Conservation (phyloP, 2,113 vertebrate species). For the Bufo gargarizans region DNA sequence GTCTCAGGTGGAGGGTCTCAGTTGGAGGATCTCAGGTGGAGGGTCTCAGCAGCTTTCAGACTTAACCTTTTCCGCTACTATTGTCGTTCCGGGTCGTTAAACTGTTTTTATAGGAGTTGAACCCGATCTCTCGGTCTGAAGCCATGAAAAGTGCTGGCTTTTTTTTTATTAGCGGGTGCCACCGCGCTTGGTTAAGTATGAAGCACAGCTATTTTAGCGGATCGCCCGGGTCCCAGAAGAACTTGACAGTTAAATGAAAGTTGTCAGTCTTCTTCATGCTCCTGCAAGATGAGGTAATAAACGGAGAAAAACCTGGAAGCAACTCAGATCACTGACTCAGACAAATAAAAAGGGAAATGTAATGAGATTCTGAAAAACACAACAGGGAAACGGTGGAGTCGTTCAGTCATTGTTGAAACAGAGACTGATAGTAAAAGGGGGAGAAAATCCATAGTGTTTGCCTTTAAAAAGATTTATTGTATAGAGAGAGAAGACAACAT, state of each 20-base stretch:
- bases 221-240: constrained; percentile 47
- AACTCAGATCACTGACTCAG: constrained; percentile 45
- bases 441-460: constrained; percentile 48
- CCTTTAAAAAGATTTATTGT: neutral
- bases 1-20: no score
- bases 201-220: constrained; percentile 49
- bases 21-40: neutral
- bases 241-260: constrained; percentile 56
- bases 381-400: neutral
- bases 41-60: constrained; percentile 25
- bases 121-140: constrained; percentile 49
- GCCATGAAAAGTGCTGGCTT: constrained; percentile 48
- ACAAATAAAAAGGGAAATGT: constrained; percentile 48
- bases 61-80: constrained; percentile 48
- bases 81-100: constrained; percentile 56
- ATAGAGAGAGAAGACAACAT: constrained; percentile 20
- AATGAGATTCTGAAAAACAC: constrained; percentile 50
- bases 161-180: constrained; percentile 47
- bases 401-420: constrained; percentile 42
- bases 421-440: constrained; percentile 30
- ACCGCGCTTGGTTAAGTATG: constrained; percentile 58
- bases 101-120: constrained; percentile 58
- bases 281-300: constrained; percentile 34
- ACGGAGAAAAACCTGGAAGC: constrained; percentile 40
- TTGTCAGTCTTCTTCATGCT: constrained; percentile 56